phyloP scores from a whole-genome alignment of 2,797 vertebrate species.

The Galago senegalensis region DNA sequence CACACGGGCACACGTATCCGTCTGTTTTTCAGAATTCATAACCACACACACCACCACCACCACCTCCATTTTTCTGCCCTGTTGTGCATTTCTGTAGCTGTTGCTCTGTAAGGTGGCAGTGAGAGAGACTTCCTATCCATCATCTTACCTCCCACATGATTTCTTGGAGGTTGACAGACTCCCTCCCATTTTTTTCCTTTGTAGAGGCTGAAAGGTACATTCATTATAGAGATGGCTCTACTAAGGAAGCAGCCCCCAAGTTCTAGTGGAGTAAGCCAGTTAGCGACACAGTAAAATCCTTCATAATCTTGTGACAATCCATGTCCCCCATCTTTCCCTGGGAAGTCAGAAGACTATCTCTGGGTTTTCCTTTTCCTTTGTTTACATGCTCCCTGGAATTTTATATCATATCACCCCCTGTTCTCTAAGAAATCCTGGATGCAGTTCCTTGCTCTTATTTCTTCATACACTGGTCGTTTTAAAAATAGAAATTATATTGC shows the following conservation, averaged over 20 bases:
- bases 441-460: slow-evolving; percentile 32
- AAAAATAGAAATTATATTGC: slow-evolving; percentile 64
- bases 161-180: slow-evolving; percentile 56
- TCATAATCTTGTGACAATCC: slow-evolving; percentile 10
- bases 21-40: slow-evolving; percentile 11
- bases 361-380: slow-evolving; percentile 71
- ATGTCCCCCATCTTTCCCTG: slow-evolving; percentile 41
- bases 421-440: slow-evolving; percentile 27
- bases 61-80: neutral
- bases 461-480: slow-evolving; percentile 35
- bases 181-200: slow-evolving; percentile 58
- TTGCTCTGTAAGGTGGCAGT: slow-evolving; percentile 49
- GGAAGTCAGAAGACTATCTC: slow-evolving; percentile 62
- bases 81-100: neutral
- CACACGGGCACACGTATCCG: neutral
- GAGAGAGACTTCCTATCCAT: slow-evolving; percentile 58
- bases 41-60: neutral
- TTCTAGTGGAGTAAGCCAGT: slow-evolving; percentile 53
- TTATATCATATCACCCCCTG: neutral
- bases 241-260: slow-evolving; percentile 54
- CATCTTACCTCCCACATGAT: slow-evolving; percentile 53
- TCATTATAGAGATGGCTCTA: slow-evolving; percentile 63
- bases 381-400: slow-evolving; percentile 42
- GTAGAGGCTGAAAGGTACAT: slow-evolving; percentile 55
- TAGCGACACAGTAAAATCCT: slow-evolving; percentile 59